These are phyloP conservation scores for Paraescarpia echinospica DNA, from an alignment of 1,140 invertebrate genomes.

Conservation along the genomic window DNA sequence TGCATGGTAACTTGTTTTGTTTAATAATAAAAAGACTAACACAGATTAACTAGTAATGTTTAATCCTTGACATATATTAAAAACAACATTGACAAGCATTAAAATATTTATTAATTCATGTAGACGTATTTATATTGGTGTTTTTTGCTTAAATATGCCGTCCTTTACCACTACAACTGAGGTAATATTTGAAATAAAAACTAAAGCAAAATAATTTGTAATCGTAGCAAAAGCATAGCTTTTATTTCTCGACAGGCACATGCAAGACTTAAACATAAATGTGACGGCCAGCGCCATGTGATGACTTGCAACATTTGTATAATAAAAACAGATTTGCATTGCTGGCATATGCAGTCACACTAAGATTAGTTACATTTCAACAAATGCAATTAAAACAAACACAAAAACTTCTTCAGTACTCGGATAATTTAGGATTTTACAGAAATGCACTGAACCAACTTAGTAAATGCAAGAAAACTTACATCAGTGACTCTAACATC, in stretches of 20 bases:
- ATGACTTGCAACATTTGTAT: neutral
- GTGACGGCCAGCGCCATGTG: neutral
- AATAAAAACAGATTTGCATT: neutral
- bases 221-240: neutral
- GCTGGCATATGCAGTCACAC: neutral
- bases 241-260: neutral
- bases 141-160: neutral
- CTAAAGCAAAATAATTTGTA: neutral
- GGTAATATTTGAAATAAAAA: neutral
- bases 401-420: neutral
- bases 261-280: neutral
- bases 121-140: neutral
- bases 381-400: too few relatives aligned
- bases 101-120: neutral
- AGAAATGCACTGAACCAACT: neutral
- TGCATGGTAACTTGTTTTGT: too few relatives aligned
- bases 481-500: too few relatives aligned
- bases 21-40: too few relatives aligned
- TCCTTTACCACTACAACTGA: too few relatives aligned
- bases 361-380: neutral
- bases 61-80: too few relatives aligned
- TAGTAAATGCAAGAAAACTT: neutral
- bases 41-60: too few relatives aligned
- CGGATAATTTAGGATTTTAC: neutral
- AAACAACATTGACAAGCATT: neutral